A percentile compares a stretch with the other conserved stretches of the same genome.
phyloP scores from a whole-genome alignment of 2,888 invertebrate genomes.

The Hoplodrina blanda region DNA sequence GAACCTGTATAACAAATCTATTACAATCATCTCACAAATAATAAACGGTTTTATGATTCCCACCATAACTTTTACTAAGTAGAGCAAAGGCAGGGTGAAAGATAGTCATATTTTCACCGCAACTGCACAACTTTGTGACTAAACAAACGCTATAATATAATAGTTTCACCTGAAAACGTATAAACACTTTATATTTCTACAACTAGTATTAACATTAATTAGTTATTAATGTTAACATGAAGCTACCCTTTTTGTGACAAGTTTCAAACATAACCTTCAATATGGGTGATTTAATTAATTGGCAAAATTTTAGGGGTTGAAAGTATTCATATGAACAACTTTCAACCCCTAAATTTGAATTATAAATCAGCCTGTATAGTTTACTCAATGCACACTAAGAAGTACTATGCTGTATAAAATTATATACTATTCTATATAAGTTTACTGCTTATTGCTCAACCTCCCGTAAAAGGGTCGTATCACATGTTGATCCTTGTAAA shows the following conservation, averaged over 20 bases:
- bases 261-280: slow-evolving; percentile 47
- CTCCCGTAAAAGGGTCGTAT: neutral
- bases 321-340: neutral
- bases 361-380: neutral
- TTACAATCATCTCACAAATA: no score
- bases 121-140: slow-evolving; percentile 53
- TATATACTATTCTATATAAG: slow-evolving; percentile 40
- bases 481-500: neutral
- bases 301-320: neutral
- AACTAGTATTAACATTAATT: slow-evolving; percentile 49
- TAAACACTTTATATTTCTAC: slow-evolving; percentile 58
- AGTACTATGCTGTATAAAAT: slow-evolving; percentile 47
- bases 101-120: slow-evolving; percentile 31
- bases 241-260: slow-evolving; percentile 63
- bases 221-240: slow-evolving; percentile 51
- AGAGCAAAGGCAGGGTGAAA: slow-evolving; percentile 51
- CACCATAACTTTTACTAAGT: slow-evolving; percentile 52
- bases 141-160: slow-evolving; percentile 44
- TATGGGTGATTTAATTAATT: neutral
- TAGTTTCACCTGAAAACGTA: slow-evolving; percentile 52
- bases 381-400: slow-evolving; percentile 43
- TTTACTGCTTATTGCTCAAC: neutral
- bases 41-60: neutral
- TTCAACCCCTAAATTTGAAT: neutral
- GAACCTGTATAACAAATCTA: no score